phyloP scores from a whole-genome alignment of 2,888 invertebrate species.

The Sphaerophoria rueppellii region DNA sequence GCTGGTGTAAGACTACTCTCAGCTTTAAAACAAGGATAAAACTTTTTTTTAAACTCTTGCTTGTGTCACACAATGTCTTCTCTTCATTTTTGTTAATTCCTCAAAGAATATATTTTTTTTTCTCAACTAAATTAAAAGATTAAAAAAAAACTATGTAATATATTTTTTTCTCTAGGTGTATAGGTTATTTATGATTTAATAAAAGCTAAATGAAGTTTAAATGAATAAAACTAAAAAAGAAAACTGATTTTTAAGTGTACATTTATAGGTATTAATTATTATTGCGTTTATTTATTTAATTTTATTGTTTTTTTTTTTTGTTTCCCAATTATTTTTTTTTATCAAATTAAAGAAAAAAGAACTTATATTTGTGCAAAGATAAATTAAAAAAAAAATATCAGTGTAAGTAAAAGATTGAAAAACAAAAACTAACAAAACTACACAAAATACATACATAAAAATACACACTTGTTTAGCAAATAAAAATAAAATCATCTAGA shows the following conservation, averaged over 20 bases:
- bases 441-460: constrained; percentile 52
- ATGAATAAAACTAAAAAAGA: constrained; percentile 36
- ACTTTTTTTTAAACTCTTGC: constrained; percentile 36
- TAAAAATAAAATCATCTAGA: constrained; percentile 45
- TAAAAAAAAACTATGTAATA: constrained; percentile 58
- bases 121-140: constrained; percentile 52
- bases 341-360: constrained; percentile 15
- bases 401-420: constrained; percentile 62
- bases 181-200: constrained; percentile 68
- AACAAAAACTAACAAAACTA: constrained; percentile 45
- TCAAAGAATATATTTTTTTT: constrained; percentile 20
- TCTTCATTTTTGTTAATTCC: constrained; percentile 27
- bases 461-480: constrained; percentile 50
- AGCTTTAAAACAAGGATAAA: constrained; percentile 44
- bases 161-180: constrained; percentile 54
- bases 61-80: constrained; percentile 43
- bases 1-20: constrained; percentile 65
- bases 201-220: constrained; percentile 36
- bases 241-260: constrained; percentile 69
- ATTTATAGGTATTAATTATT: constrained; percentile 67
- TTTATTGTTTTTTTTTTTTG: constrained; percentile 51
- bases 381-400: constrained; percentile 52
- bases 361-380: constrained; percentile 55
- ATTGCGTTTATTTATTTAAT: constrained; percentile 72
- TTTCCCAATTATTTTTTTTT: constrained; percentile 25